These are phyloP conservation scores for Sebastes reedi DNA, from an alignment of 2,797 vertebrate species.

Conservation along the genomic window DNA sequence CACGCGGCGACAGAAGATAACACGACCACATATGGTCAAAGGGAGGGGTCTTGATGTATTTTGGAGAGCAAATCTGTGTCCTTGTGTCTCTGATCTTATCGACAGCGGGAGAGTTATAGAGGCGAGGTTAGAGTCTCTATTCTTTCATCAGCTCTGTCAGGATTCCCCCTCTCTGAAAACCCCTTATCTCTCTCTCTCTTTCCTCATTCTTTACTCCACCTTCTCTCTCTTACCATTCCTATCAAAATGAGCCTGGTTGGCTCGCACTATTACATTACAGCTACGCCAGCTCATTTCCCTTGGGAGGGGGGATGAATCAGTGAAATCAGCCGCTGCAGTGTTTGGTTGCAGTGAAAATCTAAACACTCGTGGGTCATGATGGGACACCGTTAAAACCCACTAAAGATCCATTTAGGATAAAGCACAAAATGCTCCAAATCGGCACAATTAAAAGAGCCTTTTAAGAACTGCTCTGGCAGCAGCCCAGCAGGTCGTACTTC, in stretches of 20 bases:
- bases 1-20: slow-evolving; percentile 5
- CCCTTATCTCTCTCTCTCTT: background rate
- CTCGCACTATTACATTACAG: background rate
- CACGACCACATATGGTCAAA: slow-evolving; percentile 1
- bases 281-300: slow-evolving; percentile 8
- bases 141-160: slow-evolving; percentile 1
- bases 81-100: slow-evolving; percentile 9
- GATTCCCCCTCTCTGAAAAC: slow-evolving; percentile 5
- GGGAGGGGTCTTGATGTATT: background rate
- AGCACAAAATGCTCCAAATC: background rate
- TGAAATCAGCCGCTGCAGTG: background rate
- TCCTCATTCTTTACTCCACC: background rate
- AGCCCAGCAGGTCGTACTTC: background rate
- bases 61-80: slow-evolving; percentile 4
- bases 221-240: background rate
- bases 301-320: slow-evolving; percentile 7
- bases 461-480: background rate
- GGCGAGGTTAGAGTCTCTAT: background rate
- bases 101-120: background rate
- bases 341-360: slow-evolving; percentile 3
- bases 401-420: background rate
- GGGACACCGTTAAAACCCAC: background rate
- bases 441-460: background rate
- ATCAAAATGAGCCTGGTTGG: background rate
- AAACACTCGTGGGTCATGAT: background rate